phyloP scores from a whole-genome alignment of 2,888 invertebrate genomes.

The Pristionchus maxplancki region DNA sequence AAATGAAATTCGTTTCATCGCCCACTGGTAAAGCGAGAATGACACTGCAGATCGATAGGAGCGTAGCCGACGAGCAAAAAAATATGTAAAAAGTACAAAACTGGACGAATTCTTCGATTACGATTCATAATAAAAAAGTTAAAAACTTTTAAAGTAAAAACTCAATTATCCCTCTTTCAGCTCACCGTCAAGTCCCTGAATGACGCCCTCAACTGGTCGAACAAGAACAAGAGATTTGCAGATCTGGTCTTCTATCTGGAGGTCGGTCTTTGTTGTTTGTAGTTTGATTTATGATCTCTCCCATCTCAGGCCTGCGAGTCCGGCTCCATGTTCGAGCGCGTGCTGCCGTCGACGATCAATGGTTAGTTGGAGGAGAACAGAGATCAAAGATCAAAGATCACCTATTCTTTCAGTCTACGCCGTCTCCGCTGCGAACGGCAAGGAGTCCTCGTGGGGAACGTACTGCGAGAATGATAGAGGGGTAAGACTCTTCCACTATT shows the following conservation, averaged over 20 bases:
- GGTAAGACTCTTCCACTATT: neutral
- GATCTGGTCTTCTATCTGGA: slow-evolving; percentile 83
- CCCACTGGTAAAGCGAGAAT: too few relatives aligned
- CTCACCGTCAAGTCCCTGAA: slow-evolving; percentile 78
- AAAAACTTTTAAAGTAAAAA: neutral
- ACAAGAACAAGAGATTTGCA: slow-evolving; percentile 79
- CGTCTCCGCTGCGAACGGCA: slow-evolving; percentile 82
- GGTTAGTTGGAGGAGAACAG: slow-evolving; percentile 76
- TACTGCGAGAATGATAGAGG: slow-evolving; percentile 80
- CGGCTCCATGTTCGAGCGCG: slow-evolving; percentile 83
- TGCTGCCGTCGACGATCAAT: slow-evolving; percentile 80
- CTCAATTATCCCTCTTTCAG: slow-evolving; percentile 62
- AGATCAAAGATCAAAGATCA: slow-evolving; percentile 38
- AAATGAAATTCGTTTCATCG: too few relatives aligned
- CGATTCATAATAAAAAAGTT: too few relatives aligned
- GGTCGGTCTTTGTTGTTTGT: too few relatives aligned
- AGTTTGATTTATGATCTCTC: slow-evolving; percentile 38
- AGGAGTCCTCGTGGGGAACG: slow-evolving; percentile 83
- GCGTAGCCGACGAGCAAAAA: too few relatives aligned
- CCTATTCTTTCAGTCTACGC: slow-evolving; percentile 81
- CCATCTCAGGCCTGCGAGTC: slow-evolving; percentile 81
- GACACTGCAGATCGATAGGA: too few relatives aligned
- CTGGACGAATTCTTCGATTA: too few relatives aligned
- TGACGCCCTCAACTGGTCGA: slow-evolving; percentile 79
- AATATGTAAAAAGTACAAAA: too few relatives aligned